Base-by-base conservation (phyloP, 2,797 vertebrate genomes). In the Neostethus bicornis region DNA sequence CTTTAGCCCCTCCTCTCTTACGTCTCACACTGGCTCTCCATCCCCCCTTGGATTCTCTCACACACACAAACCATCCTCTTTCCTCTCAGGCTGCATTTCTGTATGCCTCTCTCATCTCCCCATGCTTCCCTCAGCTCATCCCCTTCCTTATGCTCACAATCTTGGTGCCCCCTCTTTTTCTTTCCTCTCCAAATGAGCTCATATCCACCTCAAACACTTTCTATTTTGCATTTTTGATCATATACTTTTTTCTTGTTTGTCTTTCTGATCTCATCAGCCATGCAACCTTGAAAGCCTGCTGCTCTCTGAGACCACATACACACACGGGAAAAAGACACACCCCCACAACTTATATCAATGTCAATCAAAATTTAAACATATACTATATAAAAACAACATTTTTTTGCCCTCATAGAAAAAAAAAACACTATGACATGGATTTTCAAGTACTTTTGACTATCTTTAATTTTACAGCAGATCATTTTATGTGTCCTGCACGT, bases 51-150 rank as follows among this genome's bases (percentile, higher is more conserved):
- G 66, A 60, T 31, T 44, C 49, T n/a, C 44, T 46, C 44, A 35
- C 14, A 51, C 57, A 54, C 49, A 61, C 66, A 70, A 35, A 73
- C 66, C 61, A 43, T 73, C 70, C 61, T 79, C 65, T 64, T 81
- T 77, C 73, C 83, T 79, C 75, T 75, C 68, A n/a, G 61, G 75
- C 72, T 84, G 57, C 59, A 34, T 75, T 77, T 83, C 76, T 79
- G 67, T 76, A 74, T 76, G 78, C 70, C 63, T 82, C 79, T 83
- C 81, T 68, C 84, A 75, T 51, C 66, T 52, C 50, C 45, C 51
- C 37, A n/a, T 70, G 69, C 80, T 63, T 64, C 68, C 74, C 66
- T 75, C 71, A 69, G 68, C 78, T 85, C 79, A 81, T 84, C 83
- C 78, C 71, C 70, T 81, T 85, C 25, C 20, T 67, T 79, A 69